Base-by-base conservation (phyloP, 2,888 invertebrate genomes). In the Physocephala rufipes region DNA sequence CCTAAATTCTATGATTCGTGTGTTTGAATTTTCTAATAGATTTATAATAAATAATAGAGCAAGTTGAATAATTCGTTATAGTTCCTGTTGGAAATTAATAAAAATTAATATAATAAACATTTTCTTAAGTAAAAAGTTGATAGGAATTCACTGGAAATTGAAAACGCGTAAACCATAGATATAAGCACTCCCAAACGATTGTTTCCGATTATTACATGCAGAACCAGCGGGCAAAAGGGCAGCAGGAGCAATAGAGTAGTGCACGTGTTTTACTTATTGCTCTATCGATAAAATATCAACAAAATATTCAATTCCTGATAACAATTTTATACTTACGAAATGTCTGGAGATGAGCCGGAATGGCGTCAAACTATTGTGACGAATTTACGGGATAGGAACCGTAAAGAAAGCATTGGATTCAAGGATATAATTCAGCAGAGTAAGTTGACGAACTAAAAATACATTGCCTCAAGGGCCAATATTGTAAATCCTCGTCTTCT, bases 391-490 rank as follows among this genome's bases (percentile, higher is more conserved):
- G 89, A 90, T 74, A 89, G 95, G 81, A 94, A 95, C 86, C 91
- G 89, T 85, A 89, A 88, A 74, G 93, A 95, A 87, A 91, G 91
- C 26, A 86, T 89, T 73, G 90, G 91, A 79, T 95, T 93, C 85
- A 91, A 91, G 78, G 95, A 95, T 82, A 89, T 95, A 74, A 92
- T 95, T 79, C 86, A 89, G 77, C 91, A 93, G 86, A 94, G 95
- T 95, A 90, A 91, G 93, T 89, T n/a, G 75, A 13, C n/a, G 13
- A 43, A n/a, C 47, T 49, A 16, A 30, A 15, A 13, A 28, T 16
- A 15, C 21, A 19, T 7, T 4, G 1, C 1, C 9, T 51, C 53
- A 19, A 36, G 12, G 21, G 15, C 7, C 19, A 19, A 15, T 45
- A 2, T 62, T 15, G 43, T 43, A 19, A 49, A 28, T 53, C n/a